A percentile compares a stretch with the other conserved stretches of the same genome.
These are phyloP conservation scores for Intellagama lesueurii DNA, from an alignment of 2,797 vertebrate genomes.

Conservation along the genomic window DNA sequence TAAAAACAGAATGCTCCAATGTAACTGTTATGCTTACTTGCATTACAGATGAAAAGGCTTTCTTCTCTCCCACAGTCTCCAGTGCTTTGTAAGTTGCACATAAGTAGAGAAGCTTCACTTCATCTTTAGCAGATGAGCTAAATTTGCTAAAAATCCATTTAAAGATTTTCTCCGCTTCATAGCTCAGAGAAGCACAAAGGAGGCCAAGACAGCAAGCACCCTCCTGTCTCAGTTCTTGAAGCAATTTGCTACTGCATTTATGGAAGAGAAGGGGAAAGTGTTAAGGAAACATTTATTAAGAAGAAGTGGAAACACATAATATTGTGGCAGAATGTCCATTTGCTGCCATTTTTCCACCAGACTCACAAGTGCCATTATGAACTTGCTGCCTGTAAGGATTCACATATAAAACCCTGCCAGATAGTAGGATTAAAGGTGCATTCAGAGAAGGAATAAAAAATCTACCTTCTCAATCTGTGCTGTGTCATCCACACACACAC, in stretches of 20 bases:
- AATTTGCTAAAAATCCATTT: conserved; percentile 99
- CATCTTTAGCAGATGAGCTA: conserved; percentile 91
- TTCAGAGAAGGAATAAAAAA: not conserved
- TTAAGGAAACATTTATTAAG: conserved; percentile 18
- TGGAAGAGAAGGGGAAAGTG: conserved; percentile 44
- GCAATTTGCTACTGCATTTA: conserved; percentile 93
- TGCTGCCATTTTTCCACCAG: not conserved
- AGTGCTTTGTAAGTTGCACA: conserved; percentile 93
- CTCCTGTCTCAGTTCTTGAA: conserved; percentile 96
- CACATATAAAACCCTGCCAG: not conserved
- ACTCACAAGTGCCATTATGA: not conserved
- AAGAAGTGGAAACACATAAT: not conserved
- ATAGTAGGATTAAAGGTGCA: not conserved
- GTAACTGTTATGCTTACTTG: conserved; percentile 83
- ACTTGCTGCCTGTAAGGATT: not conserved
- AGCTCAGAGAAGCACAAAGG: conserved; percentile 94
- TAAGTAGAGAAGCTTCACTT: conserved; percentile 96
- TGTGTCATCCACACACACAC: not conserved
- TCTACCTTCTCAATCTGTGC: not conserved
- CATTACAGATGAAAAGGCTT: conserved; percentile 97
- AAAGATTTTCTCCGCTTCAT: conserved; percentile 98
- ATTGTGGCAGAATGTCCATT: no score
- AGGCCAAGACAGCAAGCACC: conserved; percentile 94
- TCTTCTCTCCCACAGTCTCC: conserved; percentile 97
- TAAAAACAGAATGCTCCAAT: conserved; percentile 43